Conservation (phyloP, 1,140 invertebrate genomes). For the Lordiphosa mommai region DNA sequence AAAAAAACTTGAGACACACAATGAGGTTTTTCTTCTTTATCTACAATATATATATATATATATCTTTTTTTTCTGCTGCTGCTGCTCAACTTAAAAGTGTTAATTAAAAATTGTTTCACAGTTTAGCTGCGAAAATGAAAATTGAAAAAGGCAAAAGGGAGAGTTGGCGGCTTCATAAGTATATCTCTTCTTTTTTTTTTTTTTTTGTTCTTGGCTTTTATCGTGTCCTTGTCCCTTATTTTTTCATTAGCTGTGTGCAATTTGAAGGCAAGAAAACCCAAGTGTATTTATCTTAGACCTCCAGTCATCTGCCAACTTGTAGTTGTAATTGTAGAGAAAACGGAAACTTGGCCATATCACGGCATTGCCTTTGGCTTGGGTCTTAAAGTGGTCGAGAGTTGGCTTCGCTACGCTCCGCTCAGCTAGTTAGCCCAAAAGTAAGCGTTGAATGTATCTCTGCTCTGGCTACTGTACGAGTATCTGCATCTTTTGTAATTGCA, state of each 20-base stretch:
- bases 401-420: neutral
- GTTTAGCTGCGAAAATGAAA: conserved; percentile 79
- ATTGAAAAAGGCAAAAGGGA: conserved; percentile 68
- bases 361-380: conserved; percentile 19
- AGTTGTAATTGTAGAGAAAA: conserved; percentile 53
- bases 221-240: conserved; percentile 19
- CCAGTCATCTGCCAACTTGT: conserved; percentile 45
- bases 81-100: conserved; percentile 73
- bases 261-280: conserved; percentile 43
- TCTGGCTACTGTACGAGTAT: conserved; percentile 21
- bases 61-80: conserved; percentile 19
- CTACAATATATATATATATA: conserved; percentile 39
- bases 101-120: conserved; percentile 79
- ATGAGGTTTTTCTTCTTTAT: conserved; percentile 57
- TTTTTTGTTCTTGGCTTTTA: conserved; percentile 17
- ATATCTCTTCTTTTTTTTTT: conserved; percentile 36
- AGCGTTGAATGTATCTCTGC: conserved; percentile 17
- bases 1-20: conserved; percentile 69
- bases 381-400: conserved; percentile 19
- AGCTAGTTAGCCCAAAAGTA: conserved; percentile 21
- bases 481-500: conserved; percentile 68
- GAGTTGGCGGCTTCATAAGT: conserved; percentile 50
- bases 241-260: conserved; percentile 70
- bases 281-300: conserved; percentile 72
- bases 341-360: conserved; percentile 51